These are phyloP conservation scores for Sesia bembeciformis DNA, from an alignment of 2,888 invertebrate genomes.

Conservation along the genomic window DNA sequence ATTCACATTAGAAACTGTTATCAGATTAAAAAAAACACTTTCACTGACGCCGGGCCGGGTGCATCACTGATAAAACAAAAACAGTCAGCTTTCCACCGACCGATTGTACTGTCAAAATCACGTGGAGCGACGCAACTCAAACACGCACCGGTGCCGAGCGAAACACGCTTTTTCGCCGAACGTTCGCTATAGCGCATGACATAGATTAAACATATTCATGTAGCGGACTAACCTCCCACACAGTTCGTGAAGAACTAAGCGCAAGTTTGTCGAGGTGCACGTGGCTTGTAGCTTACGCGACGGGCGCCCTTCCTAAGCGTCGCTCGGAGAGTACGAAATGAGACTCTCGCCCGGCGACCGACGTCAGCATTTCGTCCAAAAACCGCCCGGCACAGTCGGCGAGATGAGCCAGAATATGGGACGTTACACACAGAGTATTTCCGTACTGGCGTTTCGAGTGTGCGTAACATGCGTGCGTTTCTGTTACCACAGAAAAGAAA, in stretches of 20 bases:
- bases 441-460: slow-evolving; percentile 52
- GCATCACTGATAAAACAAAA: slow-evolving; percentile 29
- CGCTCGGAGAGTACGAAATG: slow-evolving; percentile 49
- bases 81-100: slow-evolving; percentile 14
- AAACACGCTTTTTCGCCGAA: slow-evolving; percentile 51
- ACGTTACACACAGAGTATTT: slow-evolving; percentile 64
- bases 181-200: slow-evolving; percentile 54
- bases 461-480: slow-evolving; percentile 44
- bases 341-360: slow-evolving; percentile 52
- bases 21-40: slow-evolving; percentile 35
- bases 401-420: slow-evolving; percentile 64
- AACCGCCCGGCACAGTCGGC: slow-evolving; percentile 25
- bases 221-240: slow-evolving; percentile 72
- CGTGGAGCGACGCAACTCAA: slow-evolving; percentile 46
- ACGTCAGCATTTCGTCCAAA: slow-evolving; percentile 53
- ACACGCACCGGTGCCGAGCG: slow-evolving; percentile 40
- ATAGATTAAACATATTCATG: slow-evolving; percentile 57
- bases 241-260: slow-evolving; percentile 70
- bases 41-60: slow-evolving; percentile 28
- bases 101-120: slow-evolving; percentile 61
- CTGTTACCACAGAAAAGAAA: slow-evolving; percentile 36
- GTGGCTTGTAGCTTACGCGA: slow-evolving; percentile 68
- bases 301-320: slow-evolving; percentile 67
- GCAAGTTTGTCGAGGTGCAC: slow-evolving; percentile 68
- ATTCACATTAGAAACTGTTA: slow-evolving; percentile 31